Conservation (phyloP, 2,888 invertebrate genomes). For the Epistrophella euchroma region DNA sequence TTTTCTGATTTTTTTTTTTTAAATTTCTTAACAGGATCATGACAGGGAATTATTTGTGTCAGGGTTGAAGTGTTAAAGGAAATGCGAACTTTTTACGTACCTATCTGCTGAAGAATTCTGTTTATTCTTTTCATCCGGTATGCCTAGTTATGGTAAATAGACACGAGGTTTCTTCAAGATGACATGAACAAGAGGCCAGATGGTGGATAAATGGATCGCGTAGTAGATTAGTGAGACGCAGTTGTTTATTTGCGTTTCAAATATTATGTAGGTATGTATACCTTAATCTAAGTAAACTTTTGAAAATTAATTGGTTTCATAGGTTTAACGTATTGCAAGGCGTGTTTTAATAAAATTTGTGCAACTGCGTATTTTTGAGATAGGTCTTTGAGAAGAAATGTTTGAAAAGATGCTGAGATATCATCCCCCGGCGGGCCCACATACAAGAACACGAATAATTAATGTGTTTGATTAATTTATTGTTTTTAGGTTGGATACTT, state of each 20-base stretch:
- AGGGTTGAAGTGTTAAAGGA: conserved; percentile 12
- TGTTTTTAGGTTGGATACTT: too few relatives aligned
- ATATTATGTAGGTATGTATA: too few relatives aligned
- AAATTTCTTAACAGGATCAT: conserved; percentile 70
- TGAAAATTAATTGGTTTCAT: not conserved
- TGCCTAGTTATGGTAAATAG: not conserved
- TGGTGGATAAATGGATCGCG: conserved; percentile 16
- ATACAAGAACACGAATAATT: too few relatives aligned
- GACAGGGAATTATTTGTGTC: conserved; percentile 40
- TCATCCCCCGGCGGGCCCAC: too few relatives aligned
- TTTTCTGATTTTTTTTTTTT: conserved; percentile 36
- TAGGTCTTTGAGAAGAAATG: too few relatives aligned
- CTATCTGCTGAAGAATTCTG: conserved; percentile 25
- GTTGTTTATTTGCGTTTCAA: conserved; percentile 11
- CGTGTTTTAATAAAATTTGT: too few relatives aligned
- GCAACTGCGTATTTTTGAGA: too few relatives aligned
- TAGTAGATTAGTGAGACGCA: not conserved
- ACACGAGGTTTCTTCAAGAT: conserved; percentile 1
- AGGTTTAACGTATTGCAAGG: not conserved
- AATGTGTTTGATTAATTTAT: too few relatives aligned
- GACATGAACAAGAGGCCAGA: not conserved
- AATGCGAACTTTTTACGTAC: conserved; percentile 53
- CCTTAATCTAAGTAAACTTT: not conserved
- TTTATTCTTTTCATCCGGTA: conserved; percentile 61
- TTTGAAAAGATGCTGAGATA: too few relatives aligned